Evolutionary conservation across 2,797 vertebrate genomes (phyloP).

Genomic region (Varecia variegata): DNA sequence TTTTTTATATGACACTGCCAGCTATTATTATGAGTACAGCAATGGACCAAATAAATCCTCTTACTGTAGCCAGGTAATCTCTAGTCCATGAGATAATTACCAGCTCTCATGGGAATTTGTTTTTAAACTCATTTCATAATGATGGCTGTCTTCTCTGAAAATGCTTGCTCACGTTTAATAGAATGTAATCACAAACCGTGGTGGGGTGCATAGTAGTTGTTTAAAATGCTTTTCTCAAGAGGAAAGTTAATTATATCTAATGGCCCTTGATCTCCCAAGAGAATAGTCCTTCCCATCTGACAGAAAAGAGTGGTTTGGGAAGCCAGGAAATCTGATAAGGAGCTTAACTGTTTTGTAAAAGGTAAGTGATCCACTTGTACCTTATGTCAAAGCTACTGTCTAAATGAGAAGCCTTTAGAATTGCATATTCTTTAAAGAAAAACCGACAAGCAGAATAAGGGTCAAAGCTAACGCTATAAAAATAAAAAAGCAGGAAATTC

Average conservation of each 20-base stretch:
- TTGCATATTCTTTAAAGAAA: slow-evolving; percentile 16
- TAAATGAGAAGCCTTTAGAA: neutral
- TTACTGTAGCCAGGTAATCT: slow-evolving; percentile 60
- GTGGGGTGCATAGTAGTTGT: neutral
- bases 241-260: slow-evolving; percentile 48
- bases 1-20: neutral
- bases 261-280: slow-evolving; percentile 55
- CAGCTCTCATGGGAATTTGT: slow-evolving; percentile 65
- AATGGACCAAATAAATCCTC: slow-evolving; percentile 60
- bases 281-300: slow-evolving; percentile 53
- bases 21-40: slow-evolving; percentile 49
- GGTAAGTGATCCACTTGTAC: neutral
- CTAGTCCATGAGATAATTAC: slow-evolving; percentile 60
- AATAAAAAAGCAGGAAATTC: neutral
- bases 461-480: neutral
- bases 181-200: slow-evolving; percentile 57
- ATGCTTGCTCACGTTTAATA: slow-evolving; percentile 61
- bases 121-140: slow-evolving; percentile 63
- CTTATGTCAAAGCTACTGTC: neutral
- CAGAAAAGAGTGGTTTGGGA: slow-evolving; percentile 45
- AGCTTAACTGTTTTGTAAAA: slow-evolving; percentile 32
- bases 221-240: slow-evolving; percentile 64
- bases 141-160: slow-evolving; percentile 59
- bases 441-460: neutral
- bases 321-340: slow-evolving; percentile 34